phyloP scores from a whole-genome alignment of 2,888 invertebrate species.

The Tipula unca region DNA sequence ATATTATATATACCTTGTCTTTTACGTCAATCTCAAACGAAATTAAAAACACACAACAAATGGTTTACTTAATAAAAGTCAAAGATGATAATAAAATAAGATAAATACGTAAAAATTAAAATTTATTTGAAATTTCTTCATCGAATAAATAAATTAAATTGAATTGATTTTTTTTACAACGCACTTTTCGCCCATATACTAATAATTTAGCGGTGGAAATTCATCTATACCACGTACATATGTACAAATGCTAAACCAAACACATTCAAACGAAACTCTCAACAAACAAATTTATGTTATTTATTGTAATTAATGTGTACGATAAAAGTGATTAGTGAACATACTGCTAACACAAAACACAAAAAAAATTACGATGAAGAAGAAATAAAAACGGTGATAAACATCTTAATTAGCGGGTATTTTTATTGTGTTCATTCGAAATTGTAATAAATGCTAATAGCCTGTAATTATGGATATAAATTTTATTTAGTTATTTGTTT shows the following conservation, averaged over 20 bases:
- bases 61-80: background rate
- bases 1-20: background rate
- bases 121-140: background rate
- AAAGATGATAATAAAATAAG: background rate
- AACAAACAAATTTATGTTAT: background rate
- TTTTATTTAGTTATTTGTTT: background rate
- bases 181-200: background rate
- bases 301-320: slow-evolving; percentile 16
- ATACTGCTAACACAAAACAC: background rate
- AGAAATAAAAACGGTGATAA: slow-evolving; percentile 14
- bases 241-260: background rate
- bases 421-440: slow-evolving; percentile 15
- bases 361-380: background rate
- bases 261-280: background rate
- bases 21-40: background rate
- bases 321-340: slow-evolving; percentile 18
- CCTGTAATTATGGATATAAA: slow-evolving; percentile 15
- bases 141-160: background rate
- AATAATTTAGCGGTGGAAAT: background rate
- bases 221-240: background rate
- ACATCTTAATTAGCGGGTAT: slow-evolving; percentile 17
- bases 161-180: background rate
- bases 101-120: background rate
- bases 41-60: background rate
- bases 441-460: slow-evolving; percentile 18